These are phyloP conservation scores for Rhagophthalmus giganteus DNA, from an alignment of 2,888 invertebrate species.

Conservation along the genomic window DNA sequence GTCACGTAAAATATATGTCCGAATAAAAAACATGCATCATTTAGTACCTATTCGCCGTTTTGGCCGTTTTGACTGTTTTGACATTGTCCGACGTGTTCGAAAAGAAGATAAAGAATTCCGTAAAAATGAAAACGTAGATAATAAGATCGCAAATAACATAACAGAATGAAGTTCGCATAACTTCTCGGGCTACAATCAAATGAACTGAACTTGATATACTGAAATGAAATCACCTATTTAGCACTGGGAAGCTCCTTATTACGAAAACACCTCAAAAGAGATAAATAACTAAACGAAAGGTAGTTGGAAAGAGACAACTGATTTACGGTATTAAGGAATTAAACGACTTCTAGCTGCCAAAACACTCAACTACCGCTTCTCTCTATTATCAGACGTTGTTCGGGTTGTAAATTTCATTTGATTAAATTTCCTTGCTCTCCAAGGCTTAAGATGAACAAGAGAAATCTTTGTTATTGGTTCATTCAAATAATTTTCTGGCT, in stretches of 20 bases:
- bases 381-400: constrained; percentile 31
- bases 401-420: constrained; percentile 32
- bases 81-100: no score
- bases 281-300: constrained; percentile 30
- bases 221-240: constrained; percentile 30
- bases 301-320: constrained; percentile 29
- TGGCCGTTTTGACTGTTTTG: neutral
- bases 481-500: constrained; percentile 6
- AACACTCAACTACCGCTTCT: constrained; percentile 30
- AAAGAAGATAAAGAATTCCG: no score
- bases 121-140: constrained; percentile 8
- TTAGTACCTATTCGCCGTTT: neutral
- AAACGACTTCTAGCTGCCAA: constrained; percentile 32
- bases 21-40: constrained; percentile 16
- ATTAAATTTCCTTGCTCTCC: constrained; percentile 29
- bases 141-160: constrained; percentile 18
- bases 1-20: constrained; percentile 14
- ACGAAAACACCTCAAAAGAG: constrained; percentile 28
- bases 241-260: constrained; percentile 22
- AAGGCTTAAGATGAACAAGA: constrained; percentile 23
- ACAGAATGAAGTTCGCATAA: constrained; percentile 18
- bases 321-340: constrained; percentile 31
- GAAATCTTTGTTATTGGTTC: constrained; percentile 26
- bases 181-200: constrained; percentile 27
- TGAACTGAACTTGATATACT: constrained; percentile 30